These are phyloP conservation scores for Podiceps cristatus DNA, from an alignment of 2,113 vertebrate species.

Conservation along the genomic window DNA sequence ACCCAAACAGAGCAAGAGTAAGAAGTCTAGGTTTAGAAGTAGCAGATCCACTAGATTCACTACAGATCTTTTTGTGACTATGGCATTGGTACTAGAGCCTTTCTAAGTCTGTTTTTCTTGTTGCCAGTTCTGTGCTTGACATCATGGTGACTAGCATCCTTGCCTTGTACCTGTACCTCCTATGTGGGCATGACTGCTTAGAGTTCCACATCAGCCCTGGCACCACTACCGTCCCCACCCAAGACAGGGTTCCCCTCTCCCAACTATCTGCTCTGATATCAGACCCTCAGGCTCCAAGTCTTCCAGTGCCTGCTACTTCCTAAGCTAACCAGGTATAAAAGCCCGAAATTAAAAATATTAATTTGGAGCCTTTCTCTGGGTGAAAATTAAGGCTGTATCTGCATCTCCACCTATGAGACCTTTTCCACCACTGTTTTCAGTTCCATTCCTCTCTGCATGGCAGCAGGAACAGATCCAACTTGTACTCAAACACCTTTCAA, in stretches of 20 bases:
- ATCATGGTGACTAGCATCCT: not conserved
- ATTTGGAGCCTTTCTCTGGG: not conserved
- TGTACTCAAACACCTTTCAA: not conserved
- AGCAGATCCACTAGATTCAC: not conserved
- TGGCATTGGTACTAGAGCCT: rapidly evolving
- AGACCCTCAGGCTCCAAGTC: not conserved
- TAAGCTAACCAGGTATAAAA: not conserved
- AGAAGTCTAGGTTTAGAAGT: not conserved
- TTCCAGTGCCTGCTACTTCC: not conserved
- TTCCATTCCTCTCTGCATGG: not conserved
- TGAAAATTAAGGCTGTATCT: not conserved
- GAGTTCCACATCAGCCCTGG: not conserved
- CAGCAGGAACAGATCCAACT: not conserved
- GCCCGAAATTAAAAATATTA: not conserved
- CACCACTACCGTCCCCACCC: not conserved
- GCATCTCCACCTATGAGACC: not conserved
- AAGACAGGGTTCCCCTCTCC: rapidly evolving
- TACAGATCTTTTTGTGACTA: not conserved
- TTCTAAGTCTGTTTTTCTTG: not conserved
- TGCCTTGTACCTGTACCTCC: not conserved
- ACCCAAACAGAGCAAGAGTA: not conserved
- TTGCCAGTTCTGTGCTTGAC: not conserved
- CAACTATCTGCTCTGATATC: not conserved
- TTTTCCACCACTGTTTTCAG: not conserved
- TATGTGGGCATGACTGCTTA: not conserved